Percentiles rank a stretch among this genome's conserved stretches.
Conservation (phyloP, 2,888 invertebrate species). For the Spialia ferax region DNA sequence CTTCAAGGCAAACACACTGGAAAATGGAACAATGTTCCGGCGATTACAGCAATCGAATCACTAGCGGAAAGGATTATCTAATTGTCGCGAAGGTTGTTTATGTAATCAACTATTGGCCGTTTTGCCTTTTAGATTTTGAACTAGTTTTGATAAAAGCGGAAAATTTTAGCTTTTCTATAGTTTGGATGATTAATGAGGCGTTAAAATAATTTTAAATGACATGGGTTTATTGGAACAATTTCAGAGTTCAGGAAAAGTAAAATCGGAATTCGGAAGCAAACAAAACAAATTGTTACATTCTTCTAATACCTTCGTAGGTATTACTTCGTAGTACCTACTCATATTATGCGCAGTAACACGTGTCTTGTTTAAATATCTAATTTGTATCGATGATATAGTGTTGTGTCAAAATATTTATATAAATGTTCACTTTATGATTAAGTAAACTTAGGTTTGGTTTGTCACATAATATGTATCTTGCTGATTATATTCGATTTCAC, state of each 20-base stretch:
- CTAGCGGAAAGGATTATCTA: constrained; percentile 32
- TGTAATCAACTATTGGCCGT: constrained; percentile 13
- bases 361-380: too few relatives aligned
- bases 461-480: too few relatives aligned
- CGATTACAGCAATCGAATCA: constrained; percentile 32
- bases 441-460: too few relatives aligned
- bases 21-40: constrained; percentile 31
- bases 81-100: constrained; percentile 28
- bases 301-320: too few relatives aligned
- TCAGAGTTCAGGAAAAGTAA: too few relatives aligned
- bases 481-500: too few relatives aligned
- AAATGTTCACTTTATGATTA: too few relatives aligned
- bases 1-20: constrained; percentile 32
- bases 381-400: too few relatives aligned
- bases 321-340: too few relatives aligned
- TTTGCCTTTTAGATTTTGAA: constrained; percentile 6
- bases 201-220: background rate
- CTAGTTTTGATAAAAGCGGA: constrained; percentile 1
- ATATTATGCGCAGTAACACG: too few relatives aligned
- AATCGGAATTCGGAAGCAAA: background rate
- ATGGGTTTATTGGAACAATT: background rate
- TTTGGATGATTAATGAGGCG: background rate
- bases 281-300: background rate
- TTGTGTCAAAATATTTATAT: too few relatives aligned
- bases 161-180: background rate